Evolutionary conservation across 2,888 invertebrate species (phyloP).

Genomic region (Meiosimyza decipiens): DNA sequence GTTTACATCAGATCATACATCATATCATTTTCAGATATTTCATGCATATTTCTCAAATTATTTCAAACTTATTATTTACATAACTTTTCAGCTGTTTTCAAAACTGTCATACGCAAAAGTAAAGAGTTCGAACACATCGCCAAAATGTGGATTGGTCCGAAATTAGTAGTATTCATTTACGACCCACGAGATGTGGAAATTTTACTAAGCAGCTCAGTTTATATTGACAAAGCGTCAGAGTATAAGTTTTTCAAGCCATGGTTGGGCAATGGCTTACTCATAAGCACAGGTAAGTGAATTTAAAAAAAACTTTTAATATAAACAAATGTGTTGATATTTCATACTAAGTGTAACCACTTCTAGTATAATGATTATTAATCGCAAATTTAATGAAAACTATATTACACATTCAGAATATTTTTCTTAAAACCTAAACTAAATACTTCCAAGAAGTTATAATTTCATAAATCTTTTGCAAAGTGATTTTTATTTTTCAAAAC

Average conservation of each 20-base stretch:
- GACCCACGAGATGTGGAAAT: constrained; percentile 84
- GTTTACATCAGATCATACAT: no score
- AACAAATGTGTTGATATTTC: no score
- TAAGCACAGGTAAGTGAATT: constrained; percentile 75
- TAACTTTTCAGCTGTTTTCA: constrained; percentile 75
- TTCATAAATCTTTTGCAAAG: no score
- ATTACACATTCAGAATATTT: no score
- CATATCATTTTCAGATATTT: not conserved
- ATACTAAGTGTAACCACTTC: no score
- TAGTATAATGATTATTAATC: no score
- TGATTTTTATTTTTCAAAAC: no score
- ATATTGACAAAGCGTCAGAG: constrained; percentile 83
- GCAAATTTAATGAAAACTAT: no score
- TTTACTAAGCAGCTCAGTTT: constrained; percentile 81
- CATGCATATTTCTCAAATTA: not conserved
- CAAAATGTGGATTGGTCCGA: constrained; percentile 82
- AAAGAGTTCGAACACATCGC: constrained; percentile 71
- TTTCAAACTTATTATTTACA: not conserved
- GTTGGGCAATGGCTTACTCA: constrained; percentile 84
- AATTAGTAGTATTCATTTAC: constrained; percentile 77
- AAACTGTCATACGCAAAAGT: constrained; percentile 68
- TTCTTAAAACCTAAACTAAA: no score
- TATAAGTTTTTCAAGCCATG: constrained; percentile 86
- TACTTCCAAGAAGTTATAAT: no score
- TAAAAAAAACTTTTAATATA: no score